A percentile compares a stretch with the other conserved stretches of the same genome.
These are phyloP conservation scores for Heteronetta atricapilla DNA, from an alignment of 2,113 vertebrate genomes.

Conservation along the genomic window DNA sequence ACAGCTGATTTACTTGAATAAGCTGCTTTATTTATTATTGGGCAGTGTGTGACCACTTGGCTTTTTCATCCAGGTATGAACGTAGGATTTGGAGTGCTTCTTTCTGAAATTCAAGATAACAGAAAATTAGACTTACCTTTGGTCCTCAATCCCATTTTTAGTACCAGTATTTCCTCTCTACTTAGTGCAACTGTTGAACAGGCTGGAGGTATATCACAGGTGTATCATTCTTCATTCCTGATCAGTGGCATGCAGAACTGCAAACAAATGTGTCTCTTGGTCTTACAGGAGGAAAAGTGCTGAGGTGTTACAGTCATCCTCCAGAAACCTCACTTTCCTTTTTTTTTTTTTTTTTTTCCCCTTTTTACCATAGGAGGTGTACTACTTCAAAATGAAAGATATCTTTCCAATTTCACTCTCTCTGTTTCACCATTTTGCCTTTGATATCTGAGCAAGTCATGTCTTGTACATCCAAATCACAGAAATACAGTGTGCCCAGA, in stretches of 20 bases:
- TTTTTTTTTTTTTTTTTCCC: neutral
- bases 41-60: neutral
- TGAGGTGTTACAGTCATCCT: neutral
- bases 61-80: neutral
- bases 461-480: neutral
- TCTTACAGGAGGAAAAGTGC: neutral
- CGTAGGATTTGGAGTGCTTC: neutral
- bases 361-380: neutral
- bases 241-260: accelerated
- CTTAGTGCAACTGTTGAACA: neutral
- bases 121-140: neutral
- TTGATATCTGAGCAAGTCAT: neutral
- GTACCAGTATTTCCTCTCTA: neutral
- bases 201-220: neutral
- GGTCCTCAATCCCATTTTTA: neutral
- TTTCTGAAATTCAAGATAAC: neutral
- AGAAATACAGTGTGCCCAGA: neutral
- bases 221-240: neutral
- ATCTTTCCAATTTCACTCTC: neutral
- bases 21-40: too few relatives aligned
- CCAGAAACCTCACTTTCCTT: neutral
- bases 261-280: neutral
- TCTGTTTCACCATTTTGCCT: neutral
- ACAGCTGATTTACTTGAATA: neutral
- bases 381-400: neutral